phyloP scores from a whole-genome alignment of 2,888 invertebrate genomes.

The Siphlonurus alternatus region DNA sequence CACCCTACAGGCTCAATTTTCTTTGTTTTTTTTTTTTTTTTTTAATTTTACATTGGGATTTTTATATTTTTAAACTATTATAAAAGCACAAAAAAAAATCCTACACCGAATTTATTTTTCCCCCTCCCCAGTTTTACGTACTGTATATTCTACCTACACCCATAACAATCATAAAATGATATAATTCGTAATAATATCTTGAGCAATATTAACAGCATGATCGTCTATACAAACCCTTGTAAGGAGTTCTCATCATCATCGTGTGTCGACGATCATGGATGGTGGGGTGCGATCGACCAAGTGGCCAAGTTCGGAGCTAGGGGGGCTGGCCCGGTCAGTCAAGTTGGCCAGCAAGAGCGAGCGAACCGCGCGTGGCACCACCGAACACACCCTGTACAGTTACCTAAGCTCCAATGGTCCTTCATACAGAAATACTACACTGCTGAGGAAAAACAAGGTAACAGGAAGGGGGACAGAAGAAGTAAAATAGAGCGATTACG shows the following conservation, averaged over 20 bases:
- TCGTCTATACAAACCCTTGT: conserved; percentile 13
- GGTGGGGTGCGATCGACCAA: neutral
- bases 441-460: neutral
- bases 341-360: conserved; percentile 4
- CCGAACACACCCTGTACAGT: neutral
- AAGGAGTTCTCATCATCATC: neutral
- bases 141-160: no score
- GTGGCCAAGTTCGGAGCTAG: conserved; percentile 3
- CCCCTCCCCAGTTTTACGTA: no score
- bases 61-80: no score
- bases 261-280: neutral
- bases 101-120: no score
- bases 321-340: neutral
- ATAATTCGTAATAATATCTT: no score
- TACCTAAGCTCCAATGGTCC: neutral
- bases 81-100: no score
- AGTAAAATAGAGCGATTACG: neutral
- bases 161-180: no score
- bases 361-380: neutral
- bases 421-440: neutral
- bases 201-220: no score
- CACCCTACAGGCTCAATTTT: no score
- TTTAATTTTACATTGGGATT: no score
- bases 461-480: neutral
- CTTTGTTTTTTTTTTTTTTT: no score